These are phyloP conservation scores for Rhegmatorhina hoffmannsi DNA, from an alignment of 2,113 vertebrate genomes.

Conservation along the genomic window DNA sequence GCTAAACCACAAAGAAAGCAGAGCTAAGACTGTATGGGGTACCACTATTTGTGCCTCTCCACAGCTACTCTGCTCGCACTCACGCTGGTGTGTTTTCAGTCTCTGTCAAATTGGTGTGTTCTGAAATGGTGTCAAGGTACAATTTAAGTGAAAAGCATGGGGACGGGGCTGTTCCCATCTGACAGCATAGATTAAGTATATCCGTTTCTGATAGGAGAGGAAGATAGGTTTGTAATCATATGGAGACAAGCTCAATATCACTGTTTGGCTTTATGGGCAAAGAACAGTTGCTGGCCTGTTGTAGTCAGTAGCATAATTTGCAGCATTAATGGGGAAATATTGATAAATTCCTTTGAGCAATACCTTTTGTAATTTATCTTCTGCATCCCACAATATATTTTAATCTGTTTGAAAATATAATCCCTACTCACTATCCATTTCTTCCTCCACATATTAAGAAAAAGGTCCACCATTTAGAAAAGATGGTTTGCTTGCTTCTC, in stretches of 20 bases:
- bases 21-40: background rate
- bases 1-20: background rate
- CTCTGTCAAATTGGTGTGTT: background rate
- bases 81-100: fast-evolving
- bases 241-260: background rate
- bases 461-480: background rate
- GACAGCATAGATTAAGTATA: background rate
- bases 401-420: background rate
- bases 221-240: too few species aligned
- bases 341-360: background rate
- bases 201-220: background rate
- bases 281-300: background rate
- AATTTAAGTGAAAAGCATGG: background rate
- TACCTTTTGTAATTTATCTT: background rate
- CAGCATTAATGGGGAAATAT: background rate
- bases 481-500: background rate
- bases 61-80: background rate
- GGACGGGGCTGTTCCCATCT: background rate
- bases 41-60: too few species aligned
- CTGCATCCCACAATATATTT: background rate
- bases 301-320: background rate
- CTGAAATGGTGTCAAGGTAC: background rate
- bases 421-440: background rate
- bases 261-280: background rate
- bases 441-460: background rate